A percentile compares a stretch with the other conserved stretches of the same genome.
These are phyloP conservation scores for Leucophenga varia DNA, from an alignment of 1,140 invertebrate genomes.

Conservation along the genomic window DNA sequence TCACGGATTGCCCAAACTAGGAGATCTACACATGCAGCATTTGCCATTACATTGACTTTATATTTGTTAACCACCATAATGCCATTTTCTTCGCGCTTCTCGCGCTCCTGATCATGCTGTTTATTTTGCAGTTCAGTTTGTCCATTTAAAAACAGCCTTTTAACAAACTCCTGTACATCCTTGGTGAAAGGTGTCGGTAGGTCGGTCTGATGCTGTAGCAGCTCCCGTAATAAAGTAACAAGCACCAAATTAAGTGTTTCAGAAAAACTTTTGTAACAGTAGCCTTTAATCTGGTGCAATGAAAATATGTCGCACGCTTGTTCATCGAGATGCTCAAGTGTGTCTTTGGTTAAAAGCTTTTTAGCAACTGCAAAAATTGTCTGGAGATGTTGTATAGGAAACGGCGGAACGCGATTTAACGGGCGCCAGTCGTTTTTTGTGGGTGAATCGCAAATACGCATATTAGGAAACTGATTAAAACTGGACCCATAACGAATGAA, in stretches of 20 bases:
- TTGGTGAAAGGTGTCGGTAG: constrained; percentile 86
- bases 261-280: constrained; percentile 83
- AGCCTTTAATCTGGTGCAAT: constrained; percentile 61
- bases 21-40: constrained; percentile 95
- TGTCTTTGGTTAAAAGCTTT: constrained; percentile 84
- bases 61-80: constrained; percentile 78
- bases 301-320: constrained; percentile 76
- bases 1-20: constrained; percentile 97
- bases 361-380: constrained; percentile 80
- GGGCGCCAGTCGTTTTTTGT: constrained; percentile 62
- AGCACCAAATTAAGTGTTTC: constrained; percentile 93
- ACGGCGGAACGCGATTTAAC: constrained; percentile 57
- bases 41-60: constrained; percentile 95
- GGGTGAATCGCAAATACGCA: constrained; percentile 67
- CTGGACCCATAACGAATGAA: constrained; percentile 91
- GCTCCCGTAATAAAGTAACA: constrained; percentile 86
- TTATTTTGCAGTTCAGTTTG: constrained; percentile 88
- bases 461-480: constrained; percentile 84
- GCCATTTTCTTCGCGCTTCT: constrained; percentile 75
- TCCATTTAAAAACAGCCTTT: constrained; percentile 84
- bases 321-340: constrained; percentile 78
- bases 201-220: constrained; percentile 87
- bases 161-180: constrained; percentile 77
- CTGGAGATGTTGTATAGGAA: constrained; percentile 75
- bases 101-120: constrained; percentile 79